A percentile compares a stretch with the other conserved stretches of the same genome.
These are phyloP conservation scores for Pampus argenteus DNA, from an alignment of 2,797 vertebrate species.

Conservation along the genomic window DNA sequence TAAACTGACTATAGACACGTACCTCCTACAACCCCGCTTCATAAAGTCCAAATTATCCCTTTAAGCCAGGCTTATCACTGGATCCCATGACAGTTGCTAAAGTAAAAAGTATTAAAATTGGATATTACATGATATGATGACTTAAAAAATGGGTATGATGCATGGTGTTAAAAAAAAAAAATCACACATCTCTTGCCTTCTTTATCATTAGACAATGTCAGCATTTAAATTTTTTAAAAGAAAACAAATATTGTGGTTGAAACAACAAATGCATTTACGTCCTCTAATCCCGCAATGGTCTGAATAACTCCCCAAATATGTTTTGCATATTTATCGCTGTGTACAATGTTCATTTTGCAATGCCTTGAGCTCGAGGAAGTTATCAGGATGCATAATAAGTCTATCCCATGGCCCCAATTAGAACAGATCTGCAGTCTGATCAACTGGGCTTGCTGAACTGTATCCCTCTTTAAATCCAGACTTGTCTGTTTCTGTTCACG, in stretches of 20 bases:
- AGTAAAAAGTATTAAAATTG: not conserved
- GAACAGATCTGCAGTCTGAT: constrained; percentile 47
- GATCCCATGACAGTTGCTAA: not conserved
- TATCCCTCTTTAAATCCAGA: constrained; percentile 38
- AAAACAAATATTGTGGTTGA: too few species aligned
- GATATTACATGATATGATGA: not conserved
- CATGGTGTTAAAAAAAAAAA: too few species aligned
- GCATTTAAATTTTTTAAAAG: too few species aligned
- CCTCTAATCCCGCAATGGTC: too few species aligned
- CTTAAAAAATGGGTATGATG: constrained; percentile 3
- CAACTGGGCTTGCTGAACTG: constrained; percentile 51
- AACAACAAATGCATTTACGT: too few species aligned
- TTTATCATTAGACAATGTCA: too few species aligned
- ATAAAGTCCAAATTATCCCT: too few species aligned
- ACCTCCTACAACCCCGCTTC: too few species aligned
- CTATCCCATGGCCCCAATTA: constrained; percentile 49
- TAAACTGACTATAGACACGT: too few species aligned
- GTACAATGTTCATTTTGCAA: constrained; percentile 37
- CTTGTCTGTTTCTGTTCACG: constrained; percentile 46
- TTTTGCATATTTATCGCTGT: constrained; percentile 38
- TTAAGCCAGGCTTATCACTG: not conserved
- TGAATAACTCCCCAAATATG: too few species aligned
- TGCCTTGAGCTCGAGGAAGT: constrained; percentile 48
- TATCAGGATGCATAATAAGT: constrained; percentile 60
- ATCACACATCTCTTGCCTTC: too few species aligned